Evolutionary conservation across 2,797 vertebrate species (phyloP).

Genomic region (Bradypodion ventrale): DNA sequence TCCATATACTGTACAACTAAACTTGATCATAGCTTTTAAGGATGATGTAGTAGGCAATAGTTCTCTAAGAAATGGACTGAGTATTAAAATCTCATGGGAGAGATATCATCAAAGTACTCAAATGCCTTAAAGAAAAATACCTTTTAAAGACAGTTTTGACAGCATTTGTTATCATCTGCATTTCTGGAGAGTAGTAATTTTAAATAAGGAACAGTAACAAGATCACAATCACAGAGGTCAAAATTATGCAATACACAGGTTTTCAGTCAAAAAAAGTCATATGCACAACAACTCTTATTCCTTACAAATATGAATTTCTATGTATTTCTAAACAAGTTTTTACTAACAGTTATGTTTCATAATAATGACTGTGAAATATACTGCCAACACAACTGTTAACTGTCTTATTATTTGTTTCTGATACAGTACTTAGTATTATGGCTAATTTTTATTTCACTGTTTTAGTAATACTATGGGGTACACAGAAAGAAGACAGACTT

Average conservation of each 20-base stretch:
- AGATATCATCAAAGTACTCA: background rate
- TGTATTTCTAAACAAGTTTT: background rate
- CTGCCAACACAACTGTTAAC: no score
- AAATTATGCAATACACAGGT: background rate
- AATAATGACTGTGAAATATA: background rate
- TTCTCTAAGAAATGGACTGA: background rate
- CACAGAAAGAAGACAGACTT: background rate
- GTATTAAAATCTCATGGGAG: background rate
- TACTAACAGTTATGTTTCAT: background rate
- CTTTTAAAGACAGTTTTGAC: background rate
- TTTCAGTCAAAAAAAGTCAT: background rate
- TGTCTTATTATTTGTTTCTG: background rate
- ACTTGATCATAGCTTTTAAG: background rate
- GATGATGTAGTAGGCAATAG: constrained; percentile 9
- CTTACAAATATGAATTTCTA: background rate
- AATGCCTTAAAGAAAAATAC: background rate
- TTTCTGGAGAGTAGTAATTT: background rate
- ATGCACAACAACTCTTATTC: background rate
- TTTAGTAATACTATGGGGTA: background rate
- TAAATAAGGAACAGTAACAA: background rate
- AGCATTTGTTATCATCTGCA: background rate
- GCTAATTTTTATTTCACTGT: background rate
- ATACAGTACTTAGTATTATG: background rate
- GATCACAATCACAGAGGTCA: background rate
- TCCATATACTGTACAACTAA: background rate